phyloP scores from a whole-genome alignment of 2,797 vertebrate species.

The Crenichthys baileyi region DNA sequence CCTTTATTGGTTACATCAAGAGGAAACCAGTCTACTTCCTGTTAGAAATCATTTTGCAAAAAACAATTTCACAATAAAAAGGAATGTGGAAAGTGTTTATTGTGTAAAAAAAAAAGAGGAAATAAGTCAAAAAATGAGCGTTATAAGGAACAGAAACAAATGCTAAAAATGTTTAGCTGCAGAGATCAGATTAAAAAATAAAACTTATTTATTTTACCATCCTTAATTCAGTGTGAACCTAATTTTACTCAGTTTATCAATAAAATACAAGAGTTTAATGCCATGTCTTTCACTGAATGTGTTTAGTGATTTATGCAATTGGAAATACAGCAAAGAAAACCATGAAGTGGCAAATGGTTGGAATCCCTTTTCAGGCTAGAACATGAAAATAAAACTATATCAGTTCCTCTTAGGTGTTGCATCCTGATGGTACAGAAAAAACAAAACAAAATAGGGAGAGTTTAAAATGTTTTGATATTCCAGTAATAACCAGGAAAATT shows the following conservation, averaged over 20 bases:
- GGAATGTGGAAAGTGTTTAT: neutral
- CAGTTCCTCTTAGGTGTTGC: too few species aligned
- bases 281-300: neutral
- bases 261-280: neutral
- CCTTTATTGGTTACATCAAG: constrained; percentile 47
- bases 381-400: neutral
- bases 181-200: too few species aligned
- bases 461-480: neutral
- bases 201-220: neutral
- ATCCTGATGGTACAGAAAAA: too few species aligned
- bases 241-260: neutral
- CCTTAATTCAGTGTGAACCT: neutral
- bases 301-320: neutral
- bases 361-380: neutral
- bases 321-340: neutral
- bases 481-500: neutral
- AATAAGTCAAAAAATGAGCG: neutral
- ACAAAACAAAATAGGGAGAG: neutral
- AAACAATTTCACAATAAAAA: constrained; percentile 36
- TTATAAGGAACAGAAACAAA: neutral
- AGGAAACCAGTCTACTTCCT: constrained; percentile 22
- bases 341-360: neutral
- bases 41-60: constrained; percentile 54
- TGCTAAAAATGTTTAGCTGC: too few species aligned
- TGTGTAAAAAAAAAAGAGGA: neutral